Conservation (phyloP, 2,888 invertebrate species). For the Neria commutata region DNA sequence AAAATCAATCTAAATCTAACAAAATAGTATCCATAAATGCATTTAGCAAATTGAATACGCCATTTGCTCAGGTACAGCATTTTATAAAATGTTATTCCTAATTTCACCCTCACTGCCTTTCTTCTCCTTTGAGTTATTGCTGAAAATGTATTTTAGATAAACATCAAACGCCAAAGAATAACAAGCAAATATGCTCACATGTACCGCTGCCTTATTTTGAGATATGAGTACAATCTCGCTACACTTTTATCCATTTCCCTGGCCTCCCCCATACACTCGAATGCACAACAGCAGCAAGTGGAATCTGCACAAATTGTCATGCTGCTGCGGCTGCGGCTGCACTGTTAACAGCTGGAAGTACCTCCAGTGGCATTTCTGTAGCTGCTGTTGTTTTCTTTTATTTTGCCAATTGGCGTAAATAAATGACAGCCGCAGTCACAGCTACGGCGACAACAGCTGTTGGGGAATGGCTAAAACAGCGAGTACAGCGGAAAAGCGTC, state of each 20-base stretch:
- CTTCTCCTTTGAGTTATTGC: too few species aligned
- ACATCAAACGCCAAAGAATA: neutral
- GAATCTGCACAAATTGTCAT: neutral
- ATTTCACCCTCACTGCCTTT: too few species aligned
- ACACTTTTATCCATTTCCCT: too few species aligned
- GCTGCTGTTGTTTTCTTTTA: too few species aligned
- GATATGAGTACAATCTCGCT: too few species aligned
- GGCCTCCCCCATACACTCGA: neutral
- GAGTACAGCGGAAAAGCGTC: neutral
- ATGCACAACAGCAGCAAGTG: neutral
- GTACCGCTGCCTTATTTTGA: too few species aligned
- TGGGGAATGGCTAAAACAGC: neutral
- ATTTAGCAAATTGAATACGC: too few species aligned
- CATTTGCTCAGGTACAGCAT: too few species aligned
- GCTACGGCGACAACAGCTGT: neutral
- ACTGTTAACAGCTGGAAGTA: neutral
- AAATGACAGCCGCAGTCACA: neutral
- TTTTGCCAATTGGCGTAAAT: constrained; percentile 2
- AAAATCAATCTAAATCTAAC: too few species aligned
- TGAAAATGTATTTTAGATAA: neutral
- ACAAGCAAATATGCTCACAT: neutral
- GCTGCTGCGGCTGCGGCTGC: neutral
- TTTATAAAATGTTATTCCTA: too few species aligned
- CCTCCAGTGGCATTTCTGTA: neutral
- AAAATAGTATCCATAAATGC: too few species aligned